Conservation (phyloP, 2,888 invertebrate genomes). For the Metellina segmentata region DNA sequence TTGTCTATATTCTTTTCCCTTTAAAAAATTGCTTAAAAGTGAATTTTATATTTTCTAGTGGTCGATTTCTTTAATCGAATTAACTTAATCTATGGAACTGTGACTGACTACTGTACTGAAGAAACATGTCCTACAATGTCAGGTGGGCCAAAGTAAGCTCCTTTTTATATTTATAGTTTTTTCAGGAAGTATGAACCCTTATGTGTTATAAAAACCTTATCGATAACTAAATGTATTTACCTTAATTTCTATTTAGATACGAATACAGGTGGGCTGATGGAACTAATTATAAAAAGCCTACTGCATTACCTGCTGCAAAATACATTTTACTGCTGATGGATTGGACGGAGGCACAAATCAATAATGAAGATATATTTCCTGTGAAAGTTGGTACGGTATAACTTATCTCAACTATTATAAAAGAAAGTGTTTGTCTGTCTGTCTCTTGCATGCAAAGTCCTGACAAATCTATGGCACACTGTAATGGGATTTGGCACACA, state of each 20-base stretch:
- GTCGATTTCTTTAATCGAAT: slow-evolving; percentile 97
- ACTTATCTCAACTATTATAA: no score
- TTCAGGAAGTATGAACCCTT: no score
- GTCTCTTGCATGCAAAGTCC: no score
- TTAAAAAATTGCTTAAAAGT: no score
- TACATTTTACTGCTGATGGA: slow-evolving; percentile 93
- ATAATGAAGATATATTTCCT: slow-evolving; percentile 92
- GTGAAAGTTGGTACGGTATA: slow-evolving; percentile 86
- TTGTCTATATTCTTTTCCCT: no score
- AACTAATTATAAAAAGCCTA: slow-evolving; percentile 87
- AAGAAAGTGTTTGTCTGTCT: no score
- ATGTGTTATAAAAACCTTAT: no score
- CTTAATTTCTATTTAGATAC: slow-evolving; percentile 82
- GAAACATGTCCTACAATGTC: slow-evolving; percentile 93
- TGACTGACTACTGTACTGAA: slow-evolving; percentile 91
- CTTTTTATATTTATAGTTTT: no score
- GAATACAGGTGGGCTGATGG: slow-evolving; percentile 96
- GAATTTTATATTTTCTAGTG: slow-evolving; percentile 80
- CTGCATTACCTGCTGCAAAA: slow-evolving; percentile 90
- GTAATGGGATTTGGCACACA: no score
- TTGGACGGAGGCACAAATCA: slow-evolving; percentile 94
- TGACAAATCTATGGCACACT: no score
- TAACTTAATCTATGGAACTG: slow-evolving; percentile 94
- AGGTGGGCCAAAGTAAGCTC: slow-evolving; percentile 87
- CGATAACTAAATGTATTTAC: background rate